Percentiles rank a stretch among this genome's conserved stretches.
These are phyloP conservation scores for Microchrysa polita DNA, from an alignment of 2,888 invertebrate genomes.

Conservation along the genomic window DNA sequence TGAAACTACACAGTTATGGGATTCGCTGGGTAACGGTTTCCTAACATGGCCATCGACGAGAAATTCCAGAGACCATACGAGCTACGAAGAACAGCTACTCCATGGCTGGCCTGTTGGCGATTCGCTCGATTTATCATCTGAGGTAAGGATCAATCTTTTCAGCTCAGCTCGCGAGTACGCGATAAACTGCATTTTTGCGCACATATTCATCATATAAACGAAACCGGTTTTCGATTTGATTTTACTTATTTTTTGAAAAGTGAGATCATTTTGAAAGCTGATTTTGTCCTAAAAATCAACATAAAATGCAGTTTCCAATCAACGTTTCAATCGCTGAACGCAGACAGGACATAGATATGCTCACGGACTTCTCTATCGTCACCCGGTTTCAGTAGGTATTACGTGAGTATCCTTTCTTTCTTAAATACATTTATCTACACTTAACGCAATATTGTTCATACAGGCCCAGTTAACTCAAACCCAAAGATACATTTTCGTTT, in stretches of 20 bases:
- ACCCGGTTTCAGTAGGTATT: too few species aligned
- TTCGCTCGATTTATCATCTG: not conserved
- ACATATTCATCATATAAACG: slow-evolving; percentile 56
- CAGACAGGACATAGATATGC: too few species aligned
- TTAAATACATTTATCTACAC: too few species aligned
- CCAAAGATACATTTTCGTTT: not conserved
- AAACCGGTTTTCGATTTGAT: slow-evolving; percentile 67
- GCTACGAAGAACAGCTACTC: too few species aligned
- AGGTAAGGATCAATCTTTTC: not conserved
- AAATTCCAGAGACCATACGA: too few species aligned
- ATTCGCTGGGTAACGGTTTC: too few species aligned
- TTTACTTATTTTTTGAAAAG: slow-evolving; percentile 65
- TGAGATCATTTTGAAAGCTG: slow-evolving; percentile 67
- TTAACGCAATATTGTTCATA: slow-evolving; percentile 3
- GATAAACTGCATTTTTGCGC: slow-evolving; percentile 12
- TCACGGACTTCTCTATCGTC: too few species aligned
- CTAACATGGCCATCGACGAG: too few species aligned
- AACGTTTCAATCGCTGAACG: too few species aligned
- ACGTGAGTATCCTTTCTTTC: too few species aligned
- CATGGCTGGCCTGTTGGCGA: not conserved
- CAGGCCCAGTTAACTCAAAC: not conserved
- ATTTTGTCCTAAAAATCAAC: slow-evolving; percentile 60
- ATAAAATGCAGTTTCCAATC: not conserved
- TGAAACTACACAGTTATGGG: too few species aligned
- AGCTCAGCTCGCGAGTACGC: not conserved